Conservation (phyloP, 2,113 vertebrate species). For the Bettongia penicillata region DNA sequence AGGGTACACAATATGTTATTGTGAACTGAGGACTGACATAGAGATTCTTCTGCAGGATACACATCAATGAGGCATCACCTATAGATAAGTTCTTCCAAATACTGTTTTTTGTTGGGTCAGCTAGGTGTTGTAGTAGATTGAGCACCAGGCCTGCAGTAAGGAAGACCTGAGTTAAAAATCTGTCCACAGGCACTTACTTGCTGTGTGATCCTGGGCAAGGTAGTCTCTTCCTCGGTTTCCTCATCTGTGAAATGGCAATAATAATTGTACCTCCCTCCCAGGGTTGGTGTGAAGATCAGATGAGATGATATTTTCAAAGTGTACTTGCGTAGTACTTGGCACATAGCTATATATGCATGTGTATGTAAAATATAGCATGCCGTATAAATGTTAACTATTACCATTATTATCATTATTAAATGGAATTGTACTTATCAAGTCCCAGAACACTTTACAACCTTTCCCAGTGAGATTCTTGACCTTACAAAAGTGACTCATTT, state of each 20-base stretch:
- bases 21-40: background rate
- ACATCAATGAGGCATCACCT: background rate
- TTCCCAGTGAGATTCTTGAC: no score
- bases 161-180: background rate
- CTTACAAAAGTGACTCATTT: background rate
- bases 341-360: background rate
- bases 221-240: background rate
- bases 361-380: no score
- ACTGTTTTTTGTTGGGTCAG: background rate
- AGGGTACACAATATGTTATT: background rate
- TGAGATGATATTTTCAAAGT: background rate
- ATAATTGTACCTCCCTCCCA: no score
- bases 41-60: background rate
- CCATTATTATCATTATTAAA: no score
- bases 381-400: no score
- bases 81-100: background rate
- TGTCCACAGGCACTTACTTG: no score
- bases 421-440: no score
- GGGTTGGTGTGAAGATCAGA: background rate
- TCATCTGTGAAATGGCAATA: no score
- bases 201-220: background rate
- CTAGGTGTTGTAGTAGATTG: background rate
- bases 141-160: background rate
- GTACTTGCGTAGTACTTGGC: background rate
- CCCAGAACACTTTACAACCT: no score